Percentiles rank a stretch among this genome's conserved stretches.
phyloP scores from a whole-genome alignment of 2,797 vertebrate species.

The Cuculus canorus region DNA sequence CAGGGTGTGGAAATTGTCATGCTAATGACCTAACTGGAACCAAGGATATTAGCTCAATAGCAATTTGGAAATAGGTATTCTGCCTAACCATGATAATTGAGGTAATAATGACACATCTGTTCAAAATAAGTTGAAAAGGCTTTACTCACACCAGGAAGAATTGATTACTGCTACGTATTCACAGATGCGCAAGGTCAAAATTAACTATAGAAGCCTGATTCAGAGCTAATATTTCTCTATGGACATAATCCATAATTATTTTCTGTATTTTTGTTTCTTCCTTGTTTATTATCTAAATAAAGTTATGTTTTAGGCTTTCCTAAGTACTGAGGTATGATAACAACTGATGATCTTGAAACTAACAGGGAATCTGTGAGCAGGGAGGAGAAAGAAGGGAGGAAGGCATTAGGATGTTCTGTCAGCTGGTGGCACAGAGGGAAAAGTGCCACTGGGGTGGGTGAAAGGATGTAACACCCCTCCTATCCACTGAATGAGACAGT shows the following conservation, averaged over 20 bases:
- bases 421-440: too few species aligned
- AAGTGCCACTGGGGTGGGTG: too few species aligned
- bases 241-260: neutral
- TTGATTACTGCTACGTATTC: neutral
- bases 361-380: neutral
- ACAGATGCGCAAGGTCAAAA: neutral
- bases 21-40: neutral
- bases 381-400: neutral
- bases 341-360: neutral
- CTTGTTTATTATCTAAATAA: neutral
- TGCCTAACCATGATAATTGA: neutral
- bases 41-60: slow-evolving; percentile 2
- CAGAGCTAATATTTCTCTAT: neutral
- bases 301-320: neutral
- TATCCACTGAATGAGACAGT: neutral
- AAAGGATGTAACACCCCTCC: neutral
- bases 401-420: too few species aligned
- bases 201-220: neutral
- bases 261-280: neutral
- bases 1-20: neutral
- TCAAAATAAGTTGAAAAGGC: neutral
- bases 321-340: neutral
- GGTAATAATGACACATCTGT: neutral
- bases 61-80: slow-evolving; percentile 3
- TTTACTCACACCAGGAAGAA: neutral